Percentiles rank a stretch among this genome's conserved stretches.
These are phyloP conservation scores for Lumbricus terrestris DNA, from an alignment of 2,888 invertebrate genomes.

Conservation along the genomic window DNA sequence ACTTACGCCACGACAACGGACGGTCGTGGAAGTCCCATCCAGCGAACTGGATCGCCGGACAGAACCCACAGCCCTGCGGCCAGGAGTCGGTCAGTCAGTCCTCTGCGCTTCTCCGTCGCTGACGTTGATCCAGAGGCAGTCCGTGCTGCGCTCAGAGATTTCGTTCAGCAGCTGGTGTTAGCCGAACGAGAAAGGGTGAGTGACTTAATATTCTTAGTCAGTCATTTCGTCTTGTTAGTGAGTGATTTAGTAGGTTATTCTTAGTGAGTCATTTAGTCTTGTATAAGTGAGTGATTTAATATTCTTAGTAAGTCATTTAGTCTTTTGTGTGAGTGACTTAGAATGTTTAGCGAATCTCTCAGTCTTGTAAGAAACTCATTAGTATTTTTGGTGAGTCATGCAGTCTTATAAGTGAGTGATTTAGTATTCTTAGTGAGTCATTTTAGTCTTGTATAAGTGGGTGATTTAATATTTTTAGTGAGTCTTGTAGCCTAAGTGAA, in stretches of 20 bases:
- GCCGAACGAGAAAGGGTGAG: slow-evolving; percentile 83
- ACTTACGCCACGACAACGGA: slow-evolving; percentile 59
- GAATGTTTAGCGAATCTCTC: too few species aligned
- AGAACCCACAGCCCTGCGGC: slow-evolving; percentile 37
- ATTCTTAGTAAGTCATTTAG: too few species aligned
- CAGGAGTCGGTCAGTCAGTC: slow-evolving; percentile 34
- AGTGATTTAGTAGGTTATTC: too few species aligned
- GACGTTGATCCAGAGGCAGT: slow-evolving; percentile 89
- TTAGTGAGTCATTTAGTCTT: too few species aligned
- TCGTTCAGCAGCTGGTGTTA: slow-evolving; percentile 89
- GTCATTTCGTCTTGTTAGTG: neutral
- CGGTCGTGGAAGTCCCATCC: slow-evolving; percentile 56
- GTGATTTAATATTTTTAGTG: too few species aligned
- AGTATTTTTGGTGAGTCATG: slow-evolving; percentile 65
- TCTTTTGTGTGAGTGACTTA: too few species aligned
- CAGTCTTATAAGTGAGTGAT: neutral
- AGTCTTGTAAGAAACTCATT: too few species aligned
- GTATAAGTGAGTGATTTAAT: too few species aligned
- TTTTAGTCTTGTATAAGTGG: too few species aligned
- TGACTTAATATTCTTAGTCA: neutral
- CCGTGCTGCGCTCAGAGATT: slow-evolving; percentile 81
- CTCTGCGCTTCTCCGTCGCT: slow-evolving; percentile 61
- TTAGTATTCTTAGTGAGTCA: neutral
- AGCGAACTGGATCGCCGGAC: slow-evolving; percentile 55
- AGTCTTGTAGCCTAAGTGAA: too few species aligned